A percentile compares a stretch with the other conserved stretches of the same genome.
phyloP scores from a whole-genome alignment of 2,797 vertebrate genomes.

The Tauraco hartlaubi region DNA sequence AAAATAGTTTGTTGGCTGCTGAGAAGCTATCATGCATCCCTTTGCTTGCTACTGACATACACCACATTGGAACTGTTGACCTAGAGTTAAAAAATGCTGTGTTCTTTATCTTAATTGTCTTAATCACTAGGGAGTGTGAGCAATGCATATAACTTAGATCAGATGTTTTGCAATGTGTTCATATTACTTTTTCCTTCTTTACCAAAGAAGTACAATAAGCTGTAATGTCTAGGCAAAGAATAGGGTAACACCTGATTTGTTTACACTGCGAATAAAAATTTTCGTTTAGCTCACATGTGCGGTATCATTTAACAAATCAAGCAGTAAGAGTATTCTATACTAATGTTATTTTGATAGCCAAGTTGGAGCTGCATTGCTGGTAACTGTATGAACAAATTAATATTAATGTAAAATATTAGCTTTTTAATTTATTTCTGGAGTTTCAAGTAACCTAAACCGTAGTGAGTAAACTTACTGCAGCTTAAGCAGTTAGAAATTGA shows the following conservation, averaged over 20 bases:
- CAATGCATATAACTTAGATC: not conserved
- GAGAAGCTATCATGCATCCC: not conserved
- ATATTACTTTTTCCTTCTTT: not conserved
- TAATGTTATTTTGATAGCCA: not conserved
- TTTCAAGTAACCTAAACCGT: not conserved
- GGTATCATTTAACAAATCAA: not conserved
- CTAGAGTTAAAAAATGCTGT: not conserved
- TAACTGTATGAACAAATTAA: not conserved
- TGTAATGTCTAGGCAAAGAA: not conserved
- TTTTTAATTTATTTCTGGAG: not conserved
- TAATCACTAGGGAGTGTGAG: not conserved
- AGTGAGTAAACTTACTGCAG: not conserved
- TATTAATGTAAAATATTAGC: not conserved
- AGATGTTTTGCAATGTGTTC: not conserved
- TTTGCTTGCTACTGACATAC: not conserved
- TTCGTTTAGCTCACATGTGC: not conserved
- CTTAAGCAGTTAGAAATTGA: not conserved
- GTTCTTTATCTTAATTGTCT: slow-evolving; percentile 22
- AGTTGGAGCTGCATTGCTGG: not conserved
- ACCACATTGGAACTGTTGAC: not conserved
- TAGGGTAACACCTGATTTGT: not conserved
- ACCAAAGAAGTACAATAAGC: not conserved
- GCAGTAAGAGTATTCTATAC: not conserved
- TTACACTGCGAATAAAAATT: not conserved
- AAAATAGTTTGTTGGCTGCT: not conserved